These are phyloP conservation scores for Myocastor coypus DNA, from an alignment of 2,113 vertebrate species.

Conservation along the genomic window DNA sequence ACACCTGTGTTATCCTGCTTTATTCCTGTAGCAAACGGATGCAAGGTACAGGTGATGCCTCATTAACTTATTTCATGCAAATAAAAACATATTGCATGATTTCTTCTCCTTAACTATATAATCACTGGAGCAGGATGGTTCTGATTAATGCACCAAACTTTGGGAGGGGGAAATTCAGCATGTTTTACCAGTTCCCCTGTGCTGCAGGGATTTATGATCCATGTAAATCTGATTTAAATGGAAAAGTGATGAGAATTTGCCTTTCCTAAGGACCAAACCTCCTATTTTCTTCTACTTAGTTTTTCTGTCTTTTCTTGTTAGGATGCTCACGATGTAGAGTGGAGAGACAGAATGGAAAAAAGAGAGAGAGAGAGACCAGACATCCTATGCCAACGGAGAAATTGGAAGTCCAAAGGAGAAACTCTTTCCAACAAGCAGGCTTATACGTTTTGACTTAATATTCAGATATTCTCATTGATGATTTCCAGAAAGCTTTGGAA, in stretches of 20 bases:
- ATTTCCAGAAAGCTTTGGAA: constrained; percentile 84
- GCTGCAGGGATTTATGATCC: constrained; percentile 83
- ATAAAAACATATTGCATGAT: constrained; percentile 83
- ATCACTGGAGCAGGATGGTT: constrained; percentile 81
- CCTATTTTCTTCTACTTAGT: constrained; percentile 77
- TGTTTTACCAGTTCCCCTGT: constrained; percentile 80
- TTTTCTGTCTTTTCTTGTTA: constrained; percentile 66
- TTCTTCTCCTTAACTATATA: constrained; percentile 81
- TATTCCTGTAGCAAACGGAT: constrained; percentile 65
- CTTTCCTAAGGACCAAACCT: constrained; percentile 77
- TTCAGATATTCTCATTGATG: constrained; percentile 86
- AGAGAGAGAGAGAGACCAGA: constrained; percentile 58
- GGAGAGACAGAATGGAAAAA: constrained; percentile 9
- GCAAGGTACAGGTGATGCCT: constrained; percentile 83
- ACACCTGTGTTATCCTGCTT: constrained; percentile 82
- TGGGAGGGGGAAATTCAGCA: constrained; percentile 74
- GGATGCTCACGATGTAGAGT: constrained; percentile 66
- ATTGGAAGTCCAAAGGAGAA: constrained; percentile 63
- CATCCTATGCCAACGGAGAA: constrained; percentile 74
- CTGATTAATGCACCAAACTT: constrained; percentile 84
- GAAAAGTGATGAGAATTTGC: constrained; percentile 80
- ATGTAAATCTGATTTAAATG: constrained; percentile 85
- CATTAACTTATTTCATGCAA: constrained; percentile 87
- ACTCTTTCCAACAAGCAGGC: constrained; percentile 78
- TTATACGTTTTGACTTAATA: constrained; percentile 83